Base-by-base conservation (phyloP, 2,113 vertebrate genomes). In the Nansenia antarctica region DNA sequence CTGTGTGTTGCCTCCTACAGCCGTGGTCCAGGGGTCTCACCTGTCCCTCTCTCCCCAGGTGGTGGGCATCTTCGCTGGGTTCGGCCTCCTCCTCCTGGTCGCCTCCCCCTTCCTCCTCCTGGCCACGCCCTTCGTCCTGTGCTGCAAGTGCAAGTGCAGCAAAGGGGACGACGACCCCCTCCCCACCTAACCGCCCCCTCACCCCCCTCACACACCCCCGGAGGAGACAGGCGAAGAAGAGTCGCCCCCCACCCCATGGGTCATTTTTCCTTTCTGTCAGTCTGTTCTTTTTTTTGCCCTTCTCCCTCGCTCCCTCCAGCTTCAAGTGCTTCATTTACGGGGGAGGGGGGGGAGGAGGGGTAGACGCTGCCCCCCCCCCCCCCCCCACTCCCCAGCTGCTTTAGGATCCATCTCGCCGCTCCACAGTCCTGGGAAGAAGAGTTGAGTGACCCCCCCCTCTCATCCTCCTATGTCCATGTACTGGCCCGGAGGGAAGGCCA, bases 81-180 rank as follows among this genome's bases (percentile, higher is more conserved):
- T 99, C 20, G 98, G 98, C 74, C 94, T 99, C 39, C 91, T 99
- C 30, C 93, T 99, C 58, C 80, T 99, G 73, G 97, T 99, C 69
- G 98, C 98, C 18, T 98, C 98, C 1, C 98, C 98, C 1, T 98
- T 99, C 84, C 93, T 99, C 82, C 92, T 99, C 1, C 89, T 99
- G 79, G 98, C 97, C 73, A 98, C 98, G 0, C 98, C 98, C 0
- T 98, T 99, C 69, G 94, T 99, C 26, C 92, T 99, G 59, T 99
- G 98, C 92, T 99, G 98, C 90, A 99, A 98, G 77, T 98, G 97
- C 89, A 99, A 98, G 74, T 99, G 96, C 93, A 96, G 93, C 87
- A 99, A 98, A 93, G 96, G 96, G 0, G 98, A 99, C 2, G 98
- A 98, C 5, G 98, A 99, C 86, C 97, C 98, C 0, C 73, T 98